Conservation (phyloP, 2,113 vertebrate genomes). For the Mormyrus lacerda region DNA sequence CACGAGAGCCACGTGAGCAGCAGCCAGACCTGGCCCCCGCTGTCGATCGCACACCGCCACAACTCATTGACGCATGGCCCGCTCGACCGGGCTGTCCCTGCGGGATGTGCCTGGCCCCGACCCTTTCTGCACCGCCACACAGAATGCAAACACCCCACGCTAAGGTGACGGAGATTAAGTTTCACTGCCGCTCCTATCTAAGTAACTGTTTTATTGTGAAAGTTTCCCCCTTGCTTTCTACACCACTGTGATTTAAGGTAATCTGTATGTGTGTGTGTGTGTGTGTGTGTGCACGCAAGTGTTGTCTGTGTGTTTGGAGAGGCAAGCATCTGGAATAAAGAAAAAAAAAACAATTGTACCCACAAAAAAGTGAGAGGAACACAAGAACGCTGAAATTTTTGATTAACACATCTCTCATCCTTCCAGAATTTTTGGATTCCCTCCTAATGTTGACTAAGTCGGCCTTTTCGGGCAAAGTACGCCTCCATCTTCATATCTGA, state of each 20-base stretch:
- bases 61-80: background rate
- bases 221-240: background rate
- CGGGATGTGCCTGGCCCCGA: background rate
- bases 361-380: background rate
- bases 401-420: constrained; percentile 1
- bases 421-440: constrained; percentile 8
- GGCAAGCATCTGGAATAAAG: background rate
- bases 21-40: background rate
- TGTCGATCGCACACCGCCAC: background rate
- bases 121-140: background rate
- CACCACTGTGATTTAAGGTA: background rate
- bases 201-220: background rate
- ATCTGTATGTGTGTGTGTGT: background rate
- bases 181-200: background rate
- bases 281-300: background rate
- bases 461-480: constrained; percentile 34
- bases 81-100: background rate
- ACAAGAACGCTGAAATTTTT: background rate
- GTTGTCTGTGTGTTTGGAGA: background rate
- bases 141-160: background rate
- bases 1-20: background rate
- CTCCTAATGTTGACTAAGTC: background rate
- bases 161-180: background rate
- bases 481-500: constrained; percentile 35
- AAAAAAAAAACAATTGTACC: background rate